Percentiles rank a stretch among this genome's conserved stretches.
Conservation (phyloP, 1,140 invertebrate genomes). For the Drosophila trapezifrons region DNA sequence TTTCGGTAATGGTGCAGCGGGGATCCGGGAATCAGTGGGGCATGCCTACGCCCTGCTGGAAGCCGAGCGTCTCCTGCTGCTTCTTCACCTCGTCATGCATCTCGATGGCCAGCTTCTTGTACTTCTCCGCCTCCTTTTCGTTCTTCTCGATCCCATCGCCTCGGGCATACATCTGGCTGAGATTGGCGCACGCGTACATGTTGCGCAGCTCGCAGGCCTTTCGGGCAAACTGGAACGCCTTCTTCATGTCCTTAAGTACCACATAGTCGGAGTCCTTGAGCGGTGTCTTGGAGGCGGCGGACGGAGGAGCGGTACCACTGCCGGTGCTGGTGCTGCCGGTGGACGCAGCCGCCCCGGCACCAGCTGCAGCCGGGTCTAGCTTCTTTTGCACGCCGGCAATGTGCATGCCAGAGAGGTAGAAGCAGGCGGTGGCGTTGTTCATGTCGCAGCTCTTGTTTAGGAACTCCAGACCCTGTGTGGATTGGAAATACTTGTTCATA, state of each 20-base stretch:
- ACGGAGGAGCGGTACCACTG: background rate
- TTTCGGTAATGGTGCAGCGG: too few relatives aligned
- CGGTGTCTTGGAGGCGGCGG: conserved; percentile 16
- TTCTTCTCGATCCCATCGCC: conserved; percentile 91
- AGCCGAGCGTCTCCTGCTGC: conserved; percentile 86
- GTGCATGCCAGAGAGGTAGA: conserved; percentile 91
- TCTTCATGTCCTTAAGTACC: conserved; percentile 89
- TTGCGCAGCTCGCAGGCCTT: conserved; percentile 92
- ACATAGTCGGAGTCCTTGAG: conserved; percentile 84
- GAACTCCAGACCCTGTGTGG: conserved; percentile 86
- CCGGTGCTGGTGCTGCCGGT: background rate
- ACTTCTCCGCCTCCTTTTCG: conserved; percentile 88
- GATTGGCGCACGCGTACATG: conserved; percentile 93
- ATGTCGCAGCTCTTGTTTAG: conserved; percentile 89
- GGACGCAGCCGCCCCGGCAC: conserved; percentile 51
- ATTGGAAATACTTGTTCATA: too few relatives aligned
- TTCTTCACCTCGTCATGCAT: conserved; percentile 88
- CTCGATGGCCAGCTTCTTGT: conserved; percentile 88
- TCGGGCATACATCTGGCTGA: conserved; percentile 89
- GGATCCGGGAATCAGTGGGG: conserved; percentile 55
- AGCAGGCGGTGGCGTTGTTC: conserved; percentile 91
- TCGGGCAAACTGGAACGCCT: conserved; percentile 90
- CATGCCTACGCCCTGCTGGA: conserved; percentile 87
- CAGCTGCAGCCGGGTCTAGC: conserved; percentile 29
- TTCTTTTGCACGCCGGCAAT: conserved; percentile 88